Evolutionary conservation across 2,113 vertebrate species (phyloP).

Genomic region (Lamprologus lemairii): DNA sequence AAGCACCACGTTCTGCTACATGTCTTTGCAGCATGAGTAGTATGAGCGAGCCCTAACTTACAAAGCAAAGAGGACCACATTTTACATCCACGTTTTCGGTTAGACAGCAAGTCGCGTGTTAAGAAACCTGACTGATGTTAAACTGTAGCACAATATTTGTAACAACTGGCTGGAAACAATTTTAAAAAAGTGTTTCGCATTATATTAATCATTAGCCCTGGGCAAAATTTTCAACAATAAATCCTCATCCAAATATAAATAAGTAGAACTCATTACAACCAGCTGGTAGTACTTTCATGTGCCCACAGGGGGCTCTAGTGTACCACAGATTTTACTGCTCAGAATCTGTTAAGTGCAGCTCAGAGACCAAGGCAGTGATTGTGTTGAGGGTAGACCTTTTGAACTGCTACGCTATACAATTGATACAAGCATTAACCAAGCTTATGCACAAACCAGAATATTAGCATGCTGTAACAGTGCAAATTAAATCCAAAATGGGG

Average conservation of each 20-base stretch:
- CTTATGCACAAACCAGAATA: conserved; percentile 41
- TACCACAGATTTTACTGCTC: conserved; percentile 72
- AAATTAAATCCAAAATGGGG: conserved; percentile 26
- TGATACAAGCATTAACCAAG: conserved; percentile 62
- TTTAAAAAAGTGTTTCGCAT: neutral
- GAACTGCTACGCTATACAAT: conserved; percentile 52
- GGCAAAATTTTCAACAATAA: conserved; percentile 37
- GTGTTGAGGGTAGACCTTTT: conserved; percentile 58
- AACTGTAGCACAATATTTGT: neutral
- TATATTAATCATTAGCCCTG: conserved; percentile 32
- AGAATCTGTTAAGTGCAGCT: conserved; percentile 13
- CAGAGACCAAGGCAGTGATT: conserved; percentile 29
- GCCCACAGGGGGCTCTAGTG: conserved; percentile 92
- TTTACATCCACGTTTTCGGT: neutral
- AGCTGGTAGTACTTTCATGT: conserved; percentile 34
- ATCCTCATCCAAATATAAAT: conserved; percentile 29
- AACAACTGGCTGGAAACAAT: conserved; percentile 1
- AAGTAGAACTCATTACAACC: conserved; percentile 11
- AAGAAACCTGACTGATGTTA: neutral
- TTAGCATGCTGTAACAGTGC: neutral
- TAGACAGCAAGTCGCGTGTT: neutral
- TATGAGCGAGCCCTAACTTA: neutral
- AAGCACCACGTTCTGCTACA: neutral
- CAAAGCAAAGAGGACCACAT: neutral
- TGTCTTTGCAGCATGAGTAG: neutral